Evolutionary conservation across 2,113 vertebrate genomes (phyloP), one percentile per base, ranked within the genome.

Genomic region (Sander lucioperca): DNA sequence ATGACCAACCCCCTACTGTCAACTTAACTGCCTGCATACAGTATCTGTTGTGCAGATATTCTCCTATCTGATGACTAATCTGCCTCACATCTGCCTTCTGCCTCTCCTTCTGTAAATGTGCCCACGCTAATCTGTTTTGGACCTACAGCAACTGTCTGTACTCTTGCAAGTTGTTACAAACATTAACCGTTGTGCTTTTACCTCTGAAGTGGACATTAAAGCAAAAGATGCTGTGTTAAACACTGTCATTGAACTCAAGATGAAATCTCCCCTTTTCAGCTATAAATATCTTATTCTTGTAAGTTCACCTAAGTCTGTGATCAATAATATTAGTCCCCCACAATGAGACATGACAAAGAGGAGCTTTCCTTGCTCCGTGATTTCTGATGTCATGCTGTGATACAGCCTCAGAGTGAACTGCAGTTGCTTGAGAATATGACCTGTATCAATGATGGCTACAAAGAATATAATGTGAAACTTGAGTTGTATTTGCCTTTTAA

Each of bases 401-500:
- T 64, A 12, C 50, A 19, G 62, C 27, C 65, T 80, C 53, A 68
- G n/a, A 74, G 47, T 67, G 51, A 76, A 76, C 58, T 62, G 65
- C 51, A 62, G 61, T 61, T 39, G 56, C 78, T 79, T 77, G 27
- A 77, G 83, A 67, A 71, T 56, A 30, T 74, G 61, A 66, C 67
- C 47, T 23, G 30, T 57, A 63, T 71, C 36, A 66, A 39, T 19
- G 21, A 65, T 73, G 76, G 62, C 66, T 78, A 64, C 9, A 69
- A 69, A 77, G 71, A 47, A 39, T 12, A 61, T 61, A 36, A 69
- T 39, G 78, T 87, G 56, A 92, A 82, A 79, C 71, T 87, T 85
- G 78, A 86, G 62, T 67, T 88, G 64, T 89, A 78, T 86, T 91
- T 92, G 83, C 77, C 65, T 84, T 90, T 89, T 94, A 92, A 94